A percentile compares a stretch with the other conserved stretches of the same genome.
Conservation (phyloP, 2,797 vertebrate species). For the Bovichtus diacanthus region DNA sequence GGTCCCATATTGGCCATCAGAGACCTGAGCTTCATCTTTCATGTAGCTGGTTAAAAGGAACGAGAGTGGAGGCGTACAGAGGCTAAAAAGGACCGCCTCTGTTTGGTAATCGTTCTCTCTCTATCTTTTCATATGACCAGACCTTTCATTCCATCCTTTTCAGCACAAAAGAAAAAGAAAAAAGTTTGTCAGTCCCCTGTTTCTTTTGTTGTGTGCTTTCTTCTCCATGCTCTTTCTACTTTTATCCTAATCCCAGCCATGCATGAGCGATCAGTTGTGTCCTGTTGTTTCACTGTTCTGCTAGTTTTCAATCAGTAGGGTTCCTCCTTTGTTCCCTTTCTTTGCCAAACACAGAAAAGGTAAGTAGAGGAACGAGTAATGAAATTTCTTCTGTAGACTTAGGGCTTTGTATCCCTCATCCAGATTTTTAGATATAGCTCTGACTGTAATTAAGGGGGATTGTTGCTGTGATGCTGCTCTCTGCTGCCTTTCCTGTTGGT, state of each 20-base stretch:
- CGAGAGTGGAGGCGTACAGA: constrained; percentile 73
- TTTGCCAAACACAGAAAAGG: constrained; percentile 96
- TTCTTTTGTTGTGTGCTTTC: constrained; percentile 96
- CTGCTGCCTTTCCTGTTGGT: constrained; percentile 72
- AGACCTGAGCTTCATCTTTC: constrained; percentile 77
- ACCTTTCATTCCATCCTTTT: constrained; percentile 90
- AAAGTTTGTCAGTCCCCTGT: constrained; percentile 98
- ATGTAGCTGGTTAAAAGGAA: constrained; percentile 82
- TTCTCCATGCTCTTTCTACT: constrained; percentile 95
- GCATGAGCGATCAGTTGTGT: constrained; percentile 99
- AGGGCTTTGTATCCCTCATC: constrained; percentile 89
- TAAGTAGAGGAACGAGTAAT: constrained; percentile 93
- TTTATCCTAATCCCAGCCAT: constrained; percentile 99
- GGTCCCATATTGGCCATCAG: constrained; percentile 72
- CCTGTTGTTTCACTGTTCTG: constrained; percentile 99
- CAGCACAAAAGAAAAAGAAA: constrained; percentile 92
- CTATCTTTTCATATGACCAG: constrained; percentile 87
- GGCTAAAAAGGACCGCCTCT: constrained; percentile 89
- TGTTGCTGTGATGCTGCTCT: constrained; percentile 81
- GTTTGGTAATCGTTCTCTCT: constrained; percentile 92
- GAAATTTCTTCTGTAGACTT: constrained; percentile 92
- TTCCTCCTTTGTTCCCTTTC: constrained; percentile 97
- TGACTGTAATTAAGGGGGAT: constrained; percentile 86
- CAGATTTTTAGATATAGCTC: constrained; percentile 82
- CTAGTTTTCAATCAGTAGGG: constrained; percentile 97